Conservation (phyloP, 2,113 vertebrate species). For the Callipepla squamata region DNA sequence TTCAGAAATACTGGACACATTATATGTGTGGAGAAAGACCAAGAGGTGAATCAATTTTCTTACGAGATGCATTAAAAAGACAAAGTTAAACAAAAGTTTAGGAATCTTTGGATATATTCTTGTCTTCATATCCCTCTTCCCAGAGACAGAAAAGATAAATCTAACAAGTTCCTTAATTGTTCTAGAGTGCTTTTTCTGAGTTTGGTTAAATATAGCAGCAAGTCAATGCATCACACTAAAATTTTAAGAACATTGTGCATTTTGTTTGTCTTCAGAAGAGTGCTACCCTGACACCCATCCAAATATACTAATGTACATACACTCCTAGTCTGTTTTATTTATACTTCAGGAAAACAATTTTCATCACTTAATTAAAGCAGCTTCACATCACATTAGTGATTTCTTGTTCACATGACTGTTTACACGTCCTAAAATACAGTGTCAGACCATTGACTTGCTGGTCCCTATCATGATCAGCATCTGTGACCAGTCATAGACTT, state of each 20-base stretch:
- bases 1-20: not conserved
- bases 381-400: not conserved
- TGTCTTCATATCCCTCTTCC: not conserved
- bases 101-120: not conserved
- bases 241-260: not conserved
- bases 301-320: not conserved
- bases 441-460: not conserved
- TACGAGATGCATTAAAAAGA: not conserved
- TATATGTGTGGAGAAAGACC: not conserved
- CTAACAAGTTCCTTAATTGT: not conserved
- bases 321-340: not conserved
- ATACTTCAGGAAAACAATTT: not conserved
- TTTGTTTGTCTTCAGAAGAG: not conserved
- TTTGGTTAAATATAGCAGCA: not conserved
- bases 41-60: not conserved
- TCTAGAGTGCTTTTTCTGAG: not conserved
- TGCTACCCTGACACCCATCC: not conserved
- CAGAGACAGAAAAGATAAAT: not conserved
- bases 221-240: not conserved
- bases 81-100: not conserved
- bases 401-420: not conserved
- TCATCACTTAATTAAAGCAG: not conserved
- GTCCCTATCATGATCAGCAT: fast-evolving
- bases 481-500: not conserved
- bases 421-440: not conserved